Evolutionary conservation across 1,140 invertebrate species (phyloP).

Genomic region (Campoletis sonorensis): DNA sequence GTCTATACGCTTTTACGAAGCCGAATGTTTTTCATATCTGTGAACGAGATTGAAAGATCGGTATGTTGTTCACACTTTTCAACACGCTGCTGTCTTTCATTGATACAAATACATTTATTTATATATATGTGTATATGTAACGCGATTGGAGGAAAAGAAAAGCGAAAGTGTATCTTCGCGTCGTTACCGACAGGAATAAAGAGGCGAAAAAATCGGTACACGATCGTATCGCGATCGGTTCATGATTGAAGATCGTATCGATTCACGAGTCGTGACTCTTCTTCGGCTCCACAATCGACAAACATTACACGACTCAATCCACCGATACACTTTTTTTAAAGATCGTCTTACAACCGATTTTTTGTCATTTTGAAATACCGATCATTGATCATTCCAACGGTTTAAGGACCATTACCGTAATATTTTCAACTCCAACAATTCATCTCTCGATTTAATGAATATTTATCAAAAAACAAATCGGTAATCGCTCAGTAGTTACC

Average conservation of each 20-base stretch:
- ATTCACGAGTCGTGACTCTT: too few relatives aligned
- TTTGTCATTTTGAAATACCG: too few relatives aligned
- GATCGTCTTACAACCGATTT: too few relatives aligned
- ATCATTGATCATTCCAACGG: too few relatives aligned
- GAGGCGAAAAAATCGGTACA: neutral
- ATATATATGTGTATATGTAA: neutral
- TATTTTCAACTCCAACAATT: neutral
- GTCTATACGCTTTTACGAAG: neutral
- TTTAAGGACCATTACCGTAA: too few relatives aligned
- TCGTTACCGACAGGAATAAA: neutral
- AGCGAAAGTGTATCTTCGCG: slow-evolving; percentile 14
- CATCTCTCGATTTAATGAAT: slow-evolving; percentile 8
- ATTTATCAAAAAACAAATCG: neutral
- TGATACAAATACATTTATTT: too few relatives aligned
- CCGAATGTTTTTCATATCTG: neutral
- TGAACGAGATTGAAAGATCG: slow-evolving; percentile 2
- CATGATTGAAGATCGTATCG: neutral
- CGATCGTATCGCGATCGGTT: neutral
- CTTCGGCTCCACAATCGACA: too few relatives aligned
- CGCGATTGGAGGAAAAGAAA: neutral
- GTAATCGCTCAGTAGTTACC: neutral
- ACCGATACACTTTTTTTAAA: neutral
- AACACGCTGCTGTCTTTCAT: too few relatives aligned
- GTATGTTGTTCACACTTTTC: neutral
- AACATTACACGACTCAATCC: too few relatives aligned